Base-by-base conservation (phyloP, 2,113 vertebrate species). In the Mionectes macconnelli region DNA sequence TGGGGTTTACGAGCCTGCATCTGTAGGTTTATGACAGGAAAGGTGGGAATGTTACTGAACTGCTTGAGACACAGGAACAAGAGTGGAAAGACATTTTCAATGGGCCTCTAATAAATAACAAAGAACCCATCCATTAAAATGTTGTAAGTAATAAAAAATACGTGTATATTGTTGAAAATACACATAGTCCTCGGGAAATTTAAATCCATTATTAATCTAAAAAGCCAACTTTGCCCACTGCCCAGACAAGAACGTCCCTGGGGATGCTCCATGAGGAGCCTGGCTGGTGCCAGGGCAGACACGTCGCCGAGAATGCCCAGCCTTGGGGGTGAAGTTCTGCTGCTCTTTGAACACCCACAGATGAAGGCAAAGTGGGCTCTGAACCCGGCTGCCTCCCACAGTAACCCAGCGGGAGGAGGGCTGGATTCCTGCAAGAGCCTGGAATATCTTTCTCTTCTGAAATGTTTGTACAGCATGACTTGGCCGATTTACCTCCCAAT, bases 401-500 rank as follows among this genome's bases (percentile, higher is more conserved):
- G 91, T 27, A 60, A 59, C 91, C 75, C 28, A 14, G 40, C 10
- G 37, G 22, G 74, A 81, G 89, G 55, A 67, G 82, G 72, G 75
- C 78, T 85, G 95, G 80, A 86, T 90, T 96, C 95, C 95, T 94
- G 42, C 63, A 20, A 84, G 90, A 88, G 96, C 88, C 88, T 95
- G 90, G 62, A 94, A 92, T 90, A 94, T 91, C 95, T 91, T 88
- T 94, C 95, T 96, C 89, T 90, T 74, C 31, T 90, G 94, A 94
- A 93, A 80, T 95, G 94, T 96, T 96, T 97, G 95, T 93, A 57
- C 77, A 97, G 96, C 85, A 86, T 45, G 88, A 90, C 95, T 97
- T 96, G 94, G 96, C 95, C 88, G 83, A 86, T 96, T 94, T 97
- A 90, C 94, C 94, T 97, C 94, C 44, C 92, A 94, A 90, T 94